Conservation (phyloP, 2,888 invertebrate genomes). For the Epinotia brunnichana region DNA sequence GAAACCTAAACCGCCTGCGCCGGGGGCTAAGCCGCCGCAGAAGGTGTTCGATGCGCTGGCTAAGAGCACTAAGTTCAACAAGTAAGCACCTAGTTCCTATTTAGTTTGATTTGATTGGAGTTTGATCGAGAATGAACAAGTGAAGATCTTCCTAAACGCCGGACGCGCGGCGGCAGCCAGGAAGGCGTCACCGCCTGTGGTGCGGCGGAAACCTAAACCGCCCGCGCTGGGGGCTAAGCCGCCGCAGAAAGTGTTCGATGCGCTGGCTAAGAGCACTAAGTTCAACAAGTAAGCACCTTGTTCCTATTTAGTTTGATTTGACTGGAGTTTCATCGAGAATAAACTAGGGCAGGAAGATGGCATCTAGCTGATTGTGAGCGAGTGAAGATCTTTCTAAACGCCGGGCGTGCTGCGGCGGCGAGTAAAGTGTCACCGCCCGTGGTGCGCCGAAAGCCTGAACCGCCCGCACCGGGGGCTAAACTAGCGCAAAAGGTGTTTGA, state of each 20-base stretch:
- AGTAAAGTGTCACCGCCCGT: constrained; percentile 54
- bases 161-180: constrained; percentile 57
- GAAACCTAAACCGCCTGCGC: constrained; percentile 57
- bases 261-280: constrained; percentile 85
- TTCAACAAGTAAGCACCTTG: constrained; percentile 80
- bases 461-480: constrained; percentile 70
- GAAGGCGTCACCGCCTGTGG: constrained; percentile 51
- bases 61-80: constrained; percentile 87
- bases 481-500: constrained; percentile 86
- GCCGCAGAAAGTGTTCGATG: constrained; percentile 85
- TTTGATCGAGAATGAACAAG: too few species aligned
- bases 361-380: too few species aligned
- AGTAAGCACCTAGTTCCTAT: constrained; percentile 52
- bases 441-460: constrained; percentile 57
- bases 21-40: constrained; percentile 82
- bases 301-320: too few species aligned
- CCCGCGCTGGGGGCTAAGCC: constrained; percentile 75
- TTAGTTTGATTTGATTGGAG: too few species aligned
- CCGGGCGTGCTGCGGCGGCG: constrained; percentile 54
- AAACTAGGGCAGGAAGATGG: too few species aligned
- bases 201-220: constrained; percentile 58
- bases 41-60: constrained; percentile 86
- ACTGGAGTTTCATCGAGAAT: too few species aligned
- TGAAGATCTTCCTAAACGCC: too few species aligned
- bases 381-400: too few species aligned